Evolutionary conservation across 2,888 invertebrate genomes (phyloP).

Genomic region (Eilema griseolum): DNA sequence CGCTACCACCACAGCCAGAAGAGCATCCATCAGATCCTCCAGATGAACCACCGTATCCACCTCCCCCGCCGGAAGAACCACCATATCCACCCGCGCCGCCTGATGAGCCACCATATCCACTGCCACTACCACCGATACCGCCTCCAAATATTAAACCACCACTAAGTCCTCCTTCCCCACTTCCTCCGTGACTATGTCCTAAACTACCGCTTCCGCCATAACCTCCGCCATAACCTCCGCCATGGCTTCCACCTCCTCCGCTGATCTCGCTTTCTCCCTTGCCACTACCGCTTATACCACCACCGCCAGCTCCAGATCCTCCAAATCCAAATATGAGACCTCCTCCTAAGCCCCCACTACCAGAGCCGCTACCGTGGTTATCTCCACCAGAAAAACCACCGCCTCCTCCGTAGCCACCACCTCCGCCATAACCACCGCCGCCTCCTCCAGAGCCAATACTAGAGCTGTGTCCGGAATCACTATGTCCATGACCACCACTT

Average conservation of each 20-base stretch:
- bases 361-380: slow-evolving; percentile 16
- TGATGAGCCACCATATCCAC: neutral
- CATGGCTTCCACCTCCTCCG: no score
- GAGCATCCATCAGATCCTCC: slow-evolving; percentile 29
- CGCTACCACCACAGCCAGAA: slow-evolving; percentile 40
- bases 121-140: slow-evolving; percentile 27
- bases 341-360: slow-evolving; percentile 35
- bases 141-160: slow-evolving; percentile 30
- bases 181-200: slow-evolving; percentile 25
- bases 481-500: neutral
- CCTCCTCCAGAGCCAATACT: slow-evolving; percentile 54
- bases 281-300: slow-evolving; percentile 37
- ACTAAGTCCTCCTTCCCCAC: slow-evolving; percentile 21
- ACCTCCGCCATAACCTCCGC: slow-evolving; percentile 40
- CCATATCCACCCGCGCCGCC: neutral
- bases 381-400: slow-evolving; percentile 27
- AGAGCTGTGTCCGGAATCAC: slow-evolving; percentile 48
- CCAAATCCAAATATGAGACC: slow-evolving; percentile 2
- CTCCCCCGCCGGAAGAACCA: neutral
- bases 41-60: slow-evolving; percentile 16
- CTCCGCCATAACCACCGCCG: slow-evolving; percentile 37
- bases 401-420: slow-evolving; percentile 28
- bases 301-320: slow-evolving; percentile 36
- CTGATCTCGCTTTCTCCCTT: slow-evolving; percentile 51
- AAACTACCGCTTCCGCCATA: slow-evolving; percentile 36